Evolutionary conservation across 2,888 invertebrate species (phyloP).

Genomic region (Campoplex nolae): DNA sequence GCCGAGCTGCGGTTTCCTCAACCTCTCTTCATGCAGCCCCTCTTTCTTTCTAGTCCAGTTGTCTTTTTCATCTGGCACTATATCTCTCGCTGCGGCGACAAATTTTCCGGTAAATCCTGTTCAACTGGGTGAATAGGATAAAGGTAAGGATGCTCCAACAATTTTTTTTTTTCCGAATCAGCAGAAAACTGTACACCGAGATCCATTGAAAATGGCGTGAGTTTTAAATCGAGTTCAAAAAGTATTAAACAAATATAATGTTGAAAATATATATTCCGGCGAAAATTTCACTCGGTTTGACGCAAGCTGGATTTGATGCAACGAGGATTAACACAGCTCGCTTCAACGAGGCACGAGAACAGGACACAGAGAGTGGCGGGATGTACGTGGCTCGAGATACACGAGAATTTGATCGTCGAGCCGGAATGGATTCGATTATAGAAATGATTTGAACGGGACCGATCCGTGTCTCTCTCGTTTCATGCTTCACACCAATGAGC

Average conservation of each 20-base stretch:
- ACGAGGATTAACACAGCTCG: neutral
- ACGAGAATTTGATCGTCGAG: conserved; percentile 47
- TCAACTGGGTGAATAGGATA: neutral
- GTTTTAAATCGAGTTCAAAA: neutral
- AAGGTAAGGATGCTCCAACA: neutral
- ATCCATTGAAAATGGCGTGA: no score
- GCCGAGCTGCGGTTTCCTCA: conserved; percentile 60
- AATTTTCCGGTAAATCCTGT: neutral
- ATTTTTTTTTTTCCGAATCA: neutral
- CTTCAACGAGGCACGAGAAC: neutral
- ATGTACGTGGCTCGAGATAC: neutral
- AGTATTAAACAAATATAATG: neutral
- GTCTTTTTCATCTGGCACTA: conserved; percentile 24
- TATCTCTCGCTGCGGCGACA: neutral
- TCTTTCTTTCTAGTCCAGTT: neutral
- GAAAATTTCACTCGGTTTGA: neutral
- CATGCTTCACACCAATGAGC: conserved; percentile 7
- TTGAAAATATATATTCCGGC: neutral
- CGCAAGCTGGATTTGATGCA: neutral
- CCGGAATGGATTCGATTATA: conserved; percentile 57
- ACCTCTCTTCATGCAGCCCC: neutral
- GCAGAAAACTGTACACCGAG: neutral
- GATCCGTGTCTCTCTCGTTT: neutral
- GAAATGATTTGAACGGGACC: conserved; percentile 47
- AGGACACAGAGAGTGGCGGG: neutral